These are phyloP conservation scores for Sphecodes monilicornis DNA, from an alignment of 2,888 invertebrate species.

Conservation along the genomic window DNA sequence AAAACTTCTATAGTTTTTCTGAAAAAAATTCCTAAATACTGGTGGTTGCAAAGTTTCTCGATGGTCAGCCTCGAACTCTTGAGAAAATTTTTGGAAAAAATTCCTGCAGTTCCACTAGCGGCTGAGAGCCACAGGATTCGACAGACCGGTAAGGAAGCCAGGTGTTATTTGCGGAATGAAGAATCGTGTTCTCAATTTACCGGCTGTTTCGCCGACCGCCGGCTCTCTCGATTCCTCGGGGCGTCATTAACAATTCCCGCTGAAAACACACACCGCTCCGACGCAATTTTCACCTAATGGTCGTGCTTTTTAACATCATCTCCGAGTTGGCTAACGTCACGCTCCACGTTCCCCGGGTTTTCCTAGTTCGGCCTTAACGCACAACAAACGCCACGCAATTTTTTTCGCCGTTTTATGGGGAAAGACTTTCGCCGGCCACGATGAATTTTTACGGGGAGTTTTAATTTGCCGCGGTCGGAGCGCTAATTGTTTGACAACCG, in stretches of 20 bases:
- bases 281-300: slow-evolving; percentile 12
- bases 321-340: background rate
- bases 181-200: slow-evolving; percentile 1
- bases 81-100: no score
- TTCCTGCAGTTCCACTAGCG: no score
- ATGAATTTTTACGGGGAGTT: background rate
- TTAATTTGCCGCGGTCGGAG: background rate
- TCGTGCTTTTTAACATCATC: slow-evolving; percentile 19
- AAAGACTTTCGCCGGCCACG: background rate
- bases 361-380: background rate
- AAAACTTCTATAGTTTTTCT: no score
- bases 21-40: no score
- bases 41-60: no score
- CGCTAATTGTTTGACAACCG: background rate
- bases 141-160: background rate
- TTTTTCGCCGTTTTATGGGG: background rate
- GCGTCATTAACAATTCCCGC: slow-evolving; percentile 8
- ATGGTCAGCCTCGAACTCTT: no score
- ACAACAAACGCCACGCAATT: background rate
- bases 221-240: slow-evolving; percentile 12
- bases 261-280: slow-evolving; percentile 6
- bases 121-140: no score
- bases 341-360: background rate
- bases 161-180: background rate
- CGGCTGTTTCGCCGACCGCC: background rate